Evolutionary conservation across 2,113 vertebrate species (phyloP), one percentile per base, ranked within the genome.

Genomic region (Paralichthys olivaceus): DNA sequence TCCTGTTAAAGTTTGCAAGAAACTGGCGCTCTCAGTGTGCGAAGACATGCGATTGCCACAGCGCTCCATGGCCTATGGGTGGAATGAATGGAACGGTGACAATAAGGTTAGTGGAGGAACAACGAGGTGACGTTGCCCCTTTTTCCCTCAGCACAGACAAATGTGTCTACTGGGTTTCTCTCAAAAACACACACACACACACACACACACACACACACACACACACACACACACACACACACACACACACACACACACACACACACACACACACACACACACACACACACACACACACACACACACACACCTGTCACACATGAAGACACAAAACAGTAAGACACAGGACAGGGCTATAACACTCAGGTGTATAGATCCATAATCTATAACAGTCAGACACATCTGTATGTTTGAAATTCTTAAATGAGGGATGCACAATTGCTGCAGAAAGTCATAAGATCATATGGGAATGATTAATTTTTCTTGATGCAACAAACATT

Each of bases 1-100:
- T 98, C 98, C 98, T 93, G 98, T 98, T 98, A 99, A 98, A 95
- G 96, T 98, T 98, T 99, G 97, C 97, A 99, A 98, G 97, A 99
- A 99, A 98, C 97, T 99, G 96, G 98, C 93, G 93, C 97, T 98
- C 97, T 99, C 98, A 94, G 97, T 98, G 96, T 99, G 98, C 96
- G 98, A 99, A 96, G 98, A 99, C 98, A 99, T 99, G 95, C 98
- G 98, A 95, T 99, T 99, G 96, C 97, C 97, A 96, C 96, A 96
- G 95, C 98, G 97, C 95, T 99, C 98, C 96, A 96, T 94, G 95
- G 96, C 97, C 98, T 99, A 97, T 90, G 96, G 93, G 94, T 97
- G 97, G 95, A 94, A 97, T 96, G 97, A 96, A 97, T 96, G 97
- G 97, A 96, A 96, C 91, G 96, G 95, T 95, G 95, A 99, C 93